These are phyloP conservation scores for mouse (Mus musculus) DNA, from an alignment of 2,113 vertebrate species.

Conservation along the genomic window DNA sequence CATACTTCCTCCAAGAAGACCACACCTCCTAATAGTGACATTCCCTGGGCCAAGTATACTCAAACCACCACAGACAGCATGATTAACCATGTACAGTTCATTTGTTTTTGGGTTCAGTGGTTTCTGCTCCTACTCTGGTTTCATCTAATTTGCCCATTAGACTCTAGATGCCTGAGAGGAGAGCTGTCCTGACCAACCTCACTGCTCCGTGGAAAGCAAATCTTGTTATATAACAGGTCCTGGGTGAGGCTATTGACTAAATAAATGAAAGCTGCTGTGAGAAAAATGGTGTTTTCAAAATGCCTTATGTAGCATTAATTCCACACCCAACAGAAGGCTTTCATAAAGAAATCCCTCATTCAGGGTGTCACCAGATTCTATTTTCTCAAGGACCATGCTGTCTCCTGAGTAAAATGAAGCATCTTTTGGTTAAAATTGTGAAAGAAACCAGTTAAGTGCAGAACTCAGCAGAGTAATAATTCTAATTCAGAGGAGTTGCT, in stretches of 20 bases:
- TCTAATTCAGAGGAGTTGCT: slow-evolving; percentile 40
- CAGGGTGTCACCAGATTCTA: not conserved
- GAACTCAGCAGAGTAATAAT: slow-evolving; percentile 40
- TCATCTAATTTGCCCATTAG: not conserved
- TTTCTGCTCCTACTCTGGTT: not conserved
- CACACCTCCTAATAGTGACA: too few relatives aligned
- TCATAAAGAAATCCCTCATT: slow-evolving; percentile 26
- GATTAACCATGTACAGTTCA: not conserved
- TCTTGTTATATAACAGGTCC: not conserved
- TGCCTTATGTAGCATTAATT: slow-evolving; percentile 25
- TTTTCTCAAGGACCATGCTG: not conserved
- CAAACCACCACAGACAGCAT: not conserved
- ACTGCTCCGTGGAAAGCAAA: not conserved
- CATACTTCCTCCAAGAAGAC: too few relatives aligned
- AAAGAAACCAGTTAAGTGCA: slow-evolving; percentile 41
- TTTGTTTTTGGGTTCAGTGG: not conserved
- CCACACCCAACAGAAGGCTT: not conserved
- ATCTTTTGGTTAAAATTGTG: slow-evolving; percentile 44
- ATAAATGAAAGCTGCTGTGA: not conserved
- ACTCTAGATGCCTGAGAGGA: not conserved
- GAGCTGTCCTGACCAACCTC: not conserved
- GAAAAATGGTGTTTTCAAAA: slow-evolving; percentile 39
- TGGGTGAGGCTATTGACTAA: slow-evolving; percentile 14
- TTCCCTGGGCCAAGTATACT: too few relatives aligned
- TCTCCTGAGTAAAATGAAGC: slow-evolving; percentile 17